A percentile compares a stretch with the other conserved stretches of the same genome.
Conservation (phyloP, 2,888 invertebrate genomes). For the Beris morrisii region DNA sequence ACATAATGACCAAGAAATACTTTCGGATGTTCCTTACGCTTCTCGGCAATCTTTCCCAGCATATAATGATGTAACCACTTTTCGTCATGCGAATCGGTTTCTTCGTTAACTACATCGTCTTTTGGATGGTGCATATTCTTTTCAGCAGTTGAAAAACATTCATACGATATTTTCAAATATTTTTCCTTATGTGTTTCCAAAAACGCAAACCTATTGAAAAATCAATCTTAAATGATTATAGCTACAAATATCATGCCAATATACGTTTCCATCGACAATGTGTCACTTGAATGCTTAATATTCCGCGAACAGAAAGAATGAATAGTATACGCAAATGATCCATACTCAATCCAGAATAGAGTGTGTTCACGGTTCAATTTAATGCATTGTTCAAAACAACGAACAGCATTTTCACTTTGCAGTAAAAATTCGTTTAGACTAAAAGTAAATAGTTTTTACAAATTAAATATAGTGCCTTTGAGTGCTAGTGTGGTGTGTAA, state of each 20-base stretch:
- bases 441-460: slow-evolving; percentile 28
- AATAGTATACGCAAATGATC: slow-evolving; percentile 84
- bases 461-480: background rate
- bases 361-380: slow-evolving; percentile 73
- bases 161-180: slow-evolving; percentile 75
- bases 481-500: background rate
- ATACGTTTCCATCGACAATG: slow-evolving; percentile 69
- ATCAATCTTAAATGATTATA: background rate
- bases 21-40: slow-evolving; percentile 72
- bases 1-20: slow-evolving; percentile 78
- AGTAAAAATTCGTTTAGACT: slow-evolving; percentile 66
- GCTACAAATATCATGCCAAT: slow-evolving; percentile 18
- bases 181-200: slow-evolving; percentile 76
- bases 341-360: slow-evolving; percentile 88
- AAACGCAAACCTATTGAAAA: slow-evolving; percentile 62
- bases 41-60: slow-evolving; percentile 94
- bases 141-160: slow-evolving; percentile 75
- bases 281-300: slow-evolving; percentile 78
- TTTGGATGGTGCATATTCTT: slow-evolving; percentile 60
- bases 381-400: slow-evolving; percentile 80
- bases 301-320: slow-evolving; percentile 88
- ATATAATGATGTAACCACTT: slow-evolving; percentile 93
- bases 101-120: slow-evolving; percentile 40
- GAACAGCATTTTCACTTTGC: slow-evolving; percentile 72
- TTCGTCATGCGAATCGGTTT: slow-evolving; percentile 68